Evolutionary conservation across 2,113 vertebrate genomes (phyloP).

Genomic region (Chrysemys picta): DNA sequence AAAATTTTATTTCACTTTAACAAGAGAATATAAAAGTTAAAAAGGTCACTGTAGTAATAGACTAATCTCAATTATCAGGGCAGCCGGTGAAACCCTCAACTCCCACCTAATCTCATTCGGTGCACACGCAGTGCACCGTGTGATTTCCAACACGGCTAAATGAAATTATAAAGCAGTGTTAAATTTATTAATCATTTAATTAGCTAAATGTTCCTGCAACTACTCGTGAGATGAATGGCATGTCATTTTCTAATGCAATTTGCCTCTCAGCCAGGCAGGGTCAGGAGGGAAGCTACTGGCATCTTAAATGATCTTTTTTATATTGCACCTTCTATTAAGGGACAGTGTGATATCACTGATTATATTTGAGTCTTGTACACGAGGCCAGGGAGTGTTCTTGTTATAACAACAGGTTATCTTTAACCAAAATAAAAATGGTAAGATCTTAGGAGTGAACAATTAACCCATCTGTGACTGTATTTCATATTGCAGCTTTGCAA

Average conservation of each 20-base stretch:
- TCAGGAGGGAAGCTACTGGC: constrained; percentile 88
- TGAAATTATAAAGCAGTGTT: constrained; percentile 99
- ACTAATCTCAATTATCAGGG: constrained; percentile 97
- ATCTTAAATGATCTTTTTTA: constrained; percentile 84
- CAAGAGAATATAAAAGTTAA: constrained; percentile 95
- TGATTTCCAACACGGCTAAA: constrained; percentile 97
- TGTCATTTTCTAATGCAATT: constrained; percentile 97
- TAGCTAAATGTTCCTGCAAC: constrained; percentile 98
- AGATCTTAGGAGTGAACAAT: neutral
- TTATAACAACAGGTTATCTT: constrained; percentile 50
- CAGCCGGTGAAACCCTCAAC: constrained; percentile 89
- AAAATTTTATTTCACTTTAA: constrained; percentile 94
- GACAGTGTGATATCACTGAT: constrained; percentile 62
- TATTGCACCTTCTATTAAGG: constrained; percentile 78
- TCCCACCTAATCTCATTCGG: constrained; percentile 91
- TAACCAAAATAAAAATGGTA: constrained; percentile 35
- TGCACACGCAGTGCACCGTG: constrained; percentile 86
- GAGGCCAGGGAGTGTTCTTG: constrained; percentile 38
- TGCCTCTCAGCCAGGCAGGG: constrained; percentile 93
- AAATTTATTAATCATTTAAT: constrained; percentile 99
- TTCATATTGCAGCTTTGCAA: constrained; percentile 57
- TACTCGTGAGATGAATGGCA: constrained; percentile 94
- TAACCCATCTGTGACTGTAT: constrained; percentile 57
- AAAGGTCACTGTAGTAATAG: constrained; percentile 98
- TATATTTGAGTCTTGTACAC: constrained; percentile 69